These are phyloP conservation scores for Danaus plexippus DNA, from an alignment of 1,140 invertebrate genomes.

Conservation along the genomic window DNA sequence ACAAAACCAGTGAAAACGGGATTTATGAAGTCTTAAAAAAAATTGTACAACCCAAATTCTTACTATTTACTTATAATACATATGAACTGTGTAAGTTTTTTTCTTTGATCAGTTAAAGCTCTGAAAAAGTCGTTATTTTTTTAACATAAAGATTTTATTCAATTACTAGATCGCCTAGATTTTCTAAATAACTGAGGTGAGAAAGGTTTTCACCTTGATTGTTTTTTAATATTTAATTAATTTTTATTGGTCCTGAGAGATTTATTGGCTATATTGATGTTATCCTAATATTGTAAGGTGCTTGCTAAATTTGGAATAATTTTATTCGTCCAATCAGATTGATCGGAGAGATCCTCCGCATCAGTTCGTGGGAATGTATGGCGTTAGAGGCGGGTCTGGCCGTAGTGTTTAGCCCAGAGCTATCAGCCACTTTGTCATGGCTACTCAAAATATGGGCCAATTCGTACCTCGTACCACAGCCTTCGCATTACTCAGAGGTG, in stretches of 20 bases:
- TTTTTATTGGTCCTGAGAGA: neutral
- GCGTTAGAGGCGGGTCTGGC: conserved; percentile 68
- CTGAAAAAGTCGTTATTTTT: no score
- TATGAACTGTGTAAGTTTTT: no score
- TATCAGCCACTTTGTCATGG: conserved; percentile 85
- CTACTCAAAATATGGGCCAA: conserved; percentile 84
- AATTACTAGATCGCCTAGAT: no score
- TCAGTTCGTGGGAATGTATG: conserved; percentile 59
- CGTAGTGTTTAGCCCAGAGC: conserved; percentile 82
- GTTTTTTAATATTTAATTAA: neutral
- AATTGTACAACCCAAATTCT: no score
- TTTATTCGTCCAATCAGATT: conserved; percentile 28
- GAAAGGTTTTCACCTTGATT: no score
- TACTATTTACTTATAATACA: no score
- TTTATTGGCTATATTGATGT: conserved; percentile 1
- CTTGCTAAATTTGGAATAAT: neutral
- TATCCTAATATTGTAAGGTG: neutral
- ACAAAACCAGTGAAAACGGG: no score
- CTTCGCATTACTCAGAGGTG: conserved; percentile 80
- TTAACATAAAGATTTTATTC: no score
- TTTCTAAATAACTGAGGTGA: neutral
- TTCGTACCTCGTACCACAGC: conserved; percentile 81
- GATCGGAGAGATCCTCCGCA: conserved; percentile 68
- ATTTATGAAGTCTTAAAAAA: no score
- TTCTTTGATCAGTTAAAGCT: no score